Conservation (phyloP, 92 coral and sea anemone species). For the Phenganax marumi region DNA sequence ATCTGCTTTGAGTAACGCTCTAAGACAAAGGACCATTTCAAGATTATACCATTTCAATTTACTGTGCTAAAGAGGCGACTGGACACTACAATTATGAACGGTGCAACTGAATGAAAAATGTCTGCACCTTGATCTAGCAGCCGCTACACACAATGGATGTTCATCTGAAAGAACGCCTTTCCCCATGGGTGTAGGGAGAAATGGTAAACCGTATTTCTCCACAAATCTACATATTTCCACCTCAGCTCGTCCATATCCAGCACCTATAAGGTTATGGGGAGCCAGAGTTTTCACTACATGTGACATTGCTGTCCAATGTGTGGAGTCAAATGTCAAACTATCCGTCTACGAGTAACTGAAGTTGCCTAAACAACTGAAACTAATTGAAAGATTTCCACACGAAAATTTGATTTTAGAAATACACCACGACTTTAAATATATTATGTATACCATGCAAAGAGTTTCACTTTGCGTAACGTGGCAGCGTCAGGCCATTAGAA, state of each 20-base stretch:
- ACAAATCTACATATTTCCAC: conserved; percentile 64
- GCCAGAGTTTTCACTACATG: no score
- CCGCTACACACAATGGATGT: conserved; percentile 84
- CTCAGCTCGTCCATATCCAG: conserved; percentile 86
- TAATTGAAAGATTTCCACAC: no score
- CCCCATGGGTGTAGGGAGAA: conserved; percentile 98
- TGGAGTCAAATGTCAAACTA: no score
- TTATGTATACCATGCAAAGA: not conserved
- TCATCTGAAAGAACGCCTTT: conserved; percentile 95
- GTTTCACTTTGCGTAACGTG: not conserved
- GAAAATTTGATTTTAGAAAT: no score
- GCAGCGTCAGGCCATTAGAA: not conserved
- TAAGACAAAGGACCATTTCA: conserved; percentile 14
- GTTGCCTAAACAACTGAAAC: not conserved
- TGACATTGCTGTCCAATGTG: no score
- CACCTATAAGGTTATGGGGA: conserved; percentile 52
- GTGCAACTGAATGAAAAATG: not conserved
- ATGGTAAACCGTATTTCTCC: conserved; percentile 72
- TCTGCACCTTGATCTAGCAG: conserved; percentile 77
- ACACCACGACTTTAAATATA: not conserved
- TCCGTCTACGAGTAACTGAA: not conserved
- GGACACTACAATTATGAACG: not conserved
- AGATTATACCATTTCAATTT: not conserved
- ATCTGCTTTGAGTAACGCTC: conserved; percentile 91
- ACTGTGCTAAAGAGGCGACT: not conserved